These are phyloP conservation scores for Melanophora roralis DNA, from an alignment of 2,888 invertebrate genomes.

Conservation along the genomic window DNA sequence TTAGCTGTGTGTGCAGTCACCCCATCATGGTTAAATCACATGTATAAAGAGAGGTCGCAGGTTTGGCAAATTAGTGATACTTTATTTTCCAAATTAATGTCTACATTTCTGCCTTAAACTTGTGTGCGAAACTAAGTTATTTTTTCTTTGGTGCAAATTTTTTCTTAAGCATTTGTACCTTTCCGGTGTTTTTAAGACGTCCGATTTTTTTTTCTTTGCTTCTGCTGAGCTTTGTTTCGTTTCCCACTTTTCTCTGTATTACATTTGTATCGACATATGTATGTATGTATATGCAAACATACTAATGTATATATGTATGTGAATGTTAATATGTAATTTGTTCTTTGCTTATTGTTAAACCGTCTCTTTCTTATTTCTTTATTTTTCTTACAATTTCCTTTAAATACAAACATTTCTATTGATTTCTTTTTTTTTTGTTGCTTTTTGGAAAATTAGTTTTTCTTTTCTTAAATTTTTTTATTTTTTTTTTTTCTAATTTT, in stretches of 20 bases:
- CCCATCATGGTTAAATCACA: no score
- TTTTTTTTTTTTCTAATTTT: slow-evolving; percentile 1
- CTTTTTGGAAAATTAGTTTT: slow-evolving; percentile 10
- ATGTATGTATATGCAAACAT: no score
- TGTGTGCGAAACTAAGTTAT: not conserved
- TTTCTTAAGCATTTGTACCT: slow-evolving; percentile 29
- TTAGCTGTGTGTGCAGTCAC: no score
- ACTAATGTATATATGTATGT: no score
- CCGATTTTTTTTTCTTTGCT: not conserved
- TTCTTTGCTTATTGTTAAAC: not conserved
- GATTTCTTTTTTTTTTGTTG: slow-evolving; percentile 6
- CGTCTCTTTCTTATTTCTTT: slow-evolving; percentile 7
- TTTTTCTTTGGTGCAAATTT: not conserved
- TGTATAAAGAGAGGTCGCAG: no score
- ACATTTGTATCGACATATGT: no score
- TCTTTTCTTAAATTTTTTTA: not conserved
- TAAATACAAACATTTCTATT: slow-evolving; percentile 33
- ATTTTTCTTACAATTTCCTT: slow-evolving; percentile 16
- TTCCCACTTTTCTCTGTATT: no score
- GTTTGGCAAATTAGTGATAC: no score
- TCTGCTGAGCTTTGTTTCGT: not conserved
- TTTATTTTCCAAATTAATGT: slow-evolving; percentile 35
- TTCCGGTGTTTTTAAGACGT: not conserved
- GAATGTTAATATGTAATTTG: slow-evolving; percentile 14
- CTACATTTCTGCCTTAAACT: slow-evolving; percentile 37